Evolutionary conservation across 2,797 vertebrate species (phyloP), one percentile per base, ranked within the genome.

Genomic region (Melanogrammus aeglefinus): DNA sequence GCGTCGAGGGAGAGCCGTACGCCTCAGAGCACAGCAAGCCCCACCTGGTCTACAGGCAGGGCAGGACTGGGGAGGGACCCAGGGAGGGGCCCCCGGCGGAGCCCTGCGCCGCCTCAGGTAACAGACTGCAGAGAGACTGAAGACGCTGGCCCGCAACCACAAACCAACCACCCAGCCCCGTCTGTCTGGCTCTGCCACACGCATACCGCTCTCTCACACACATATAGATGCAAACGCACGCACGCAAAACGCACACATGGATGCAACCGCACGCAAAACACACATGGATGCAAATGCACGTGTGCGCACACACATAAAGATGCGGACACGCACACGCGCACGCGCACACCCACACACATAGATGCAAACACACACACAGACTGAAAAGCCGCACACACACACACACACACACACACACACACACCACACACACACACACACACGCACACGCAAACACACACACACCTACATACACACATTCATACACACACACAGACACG

Each of bases 11-110:
- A 80, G 88, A 92, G 79, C 96, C 97, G 77, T 91, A 95, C 14
- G 94, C 96, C 27, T 97, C 98, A 77, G 95, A 95, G 77, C 94
- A 97, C 91, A 97, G 95, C 91, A 99, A 98, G 91, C 97, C 96
- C 76, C 98, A 99, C 89, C 95, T 99, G 75, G 94, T 99, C 83
- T 99, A 99, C 85, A 95, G 93, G 78, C 93, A 95, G 6, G 94
- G 96, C 85, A 90, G 93, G 79, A 92, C 91, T 85, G 93, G 81
- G 84, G 92, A 80, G 75, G 66, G 75, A 78, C 84, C 91, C 85
- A 93, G 81, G 84, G 92, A 80, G 75, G 66, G 75, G 77, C 84
- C 85, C 79, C 78, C 86, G 81, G 70, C 75, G 3, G 91, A 93
- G 87, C 92, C 92, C 72, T 97, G 96, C 88, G 94, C 92, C 72